phyloP scores from a whole-genome alignment of 2,888 invertebrate genomes.

The Coleophora flavipennella region DNA sequence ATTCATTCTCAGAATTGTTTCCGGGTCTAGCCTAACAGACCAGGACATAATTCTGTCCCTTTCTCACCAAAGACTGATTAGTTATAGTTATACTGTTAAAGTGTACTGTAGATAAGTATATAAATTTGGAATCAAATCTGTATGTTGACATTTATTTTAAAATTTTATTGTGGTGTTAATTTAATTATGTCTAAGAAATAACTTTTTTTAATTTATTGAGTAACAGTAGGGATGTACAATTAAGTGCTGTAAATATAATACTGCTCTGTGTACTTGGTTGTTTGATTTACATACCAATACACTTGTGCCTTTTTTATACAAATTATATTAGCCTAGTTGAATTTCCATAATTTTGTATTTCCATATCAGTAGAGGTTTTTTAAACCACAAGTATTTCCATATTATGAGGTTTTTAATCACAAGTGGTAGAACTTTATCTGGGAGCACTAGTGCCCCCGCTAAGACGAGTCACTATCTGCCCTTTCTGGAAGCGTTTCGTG shows the following conservation, averaged over 20 bases:
- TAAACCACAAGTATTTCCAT: too few relatives aligned
- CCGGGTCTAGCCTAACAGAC: conserved; percentile 76
- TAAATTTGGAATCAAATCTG: background rate
- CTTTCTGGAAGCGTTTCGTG: too few relatives aligned
- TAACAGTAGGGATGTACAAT: conserved; percentile 40
- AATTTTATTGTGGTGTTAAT: conserved; percentile 2
- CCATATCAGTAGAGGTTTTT: too few relatives aligned
- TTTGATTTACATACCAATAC: conserved; percentile 7
- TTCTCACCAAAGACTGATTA: conserved; percentile 67
- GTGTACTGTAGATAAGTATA: conserved; percentile 21
- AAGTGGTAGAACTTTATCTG: too few relatives aligned
- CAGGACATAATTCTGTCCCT: conserved; percentile 29
- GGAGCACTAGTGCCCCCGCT: too few relatives aligned
- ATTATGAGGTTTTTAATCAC: too few relatives aligned
- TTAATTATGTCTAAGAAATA: conserved; percentile 1
- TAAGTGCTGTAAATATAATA: conserved; percentile 42
- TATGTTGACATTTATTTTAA: too few relatives aligned
- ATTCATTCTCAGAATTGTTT: conserved; percentile 83
- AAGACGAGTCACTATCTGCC: too few relatives aligned
- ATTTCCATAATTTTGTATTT: too few relatives aligned
- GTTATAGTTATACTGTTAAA: too few relatives aligned
- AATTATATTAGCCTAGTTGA: too few relatives aligned
- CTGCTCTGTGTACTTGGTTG: conserved; percentile 11
- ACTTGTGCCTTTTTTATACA: too few relatives aligned
- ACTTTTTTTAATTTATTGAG: conserved; percentile 7